phyloP scores from a whole-genome alignment of 1,140 invertebrate genomes.

The Idris sp. region DNA sequence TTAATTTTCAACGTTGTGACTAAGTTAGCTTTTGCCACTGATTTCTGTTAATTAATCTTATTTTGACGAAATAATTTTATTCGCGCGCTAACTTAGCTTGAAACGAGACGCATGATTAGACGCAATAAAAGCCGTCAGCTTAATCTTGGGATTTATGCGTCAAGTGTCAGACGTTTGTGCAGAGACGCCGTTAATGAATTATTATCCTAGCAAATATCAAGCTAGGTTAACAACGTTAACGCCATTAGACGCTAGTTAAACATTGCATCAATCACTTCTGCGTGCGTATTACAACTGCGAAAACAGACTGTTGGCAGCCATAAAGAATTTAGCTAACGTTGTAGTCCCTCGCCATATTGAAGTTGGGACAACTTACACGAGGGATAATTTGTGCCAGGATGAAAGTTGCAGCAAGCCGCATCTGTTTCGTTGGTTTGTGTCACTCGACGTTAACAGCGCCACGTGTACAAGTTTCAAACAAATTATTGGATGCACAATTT shows the following conservation, averaged over 20 bases:
- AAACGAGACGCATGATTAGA: slow-evolving; percentile 3
- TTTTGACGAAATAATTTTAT: too few species aligned
- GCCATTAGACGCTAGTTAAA: slow-evolving; percentile 50
- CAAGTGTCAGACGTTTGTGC: slow-evolving; percentile 20
- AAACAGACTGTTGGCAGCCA: slow-evolving; percentile 15
- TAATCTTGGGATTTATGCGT: slow-evolving; percentile 21
- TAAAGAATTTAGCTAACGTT: slow-evolving; percentile 43
- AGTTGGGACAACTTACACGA: slow-evolving; percentile 45
- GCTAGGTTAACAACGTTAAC: slow-evolving; percentile 28
- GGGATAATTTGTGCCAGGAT: slow-evolving; percentile 45
- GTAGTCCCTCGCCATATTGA: slow-evolving; percentile 41
- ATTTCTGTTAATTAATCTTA: not conserved
- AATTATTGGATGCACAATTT: slow-evolving; percentile 36
- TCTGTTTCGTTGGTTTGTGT: slow-evolving; percentile 55
- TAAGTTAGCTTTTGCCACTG: too few species aligned
- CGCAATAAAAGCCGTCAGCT: not conserved
- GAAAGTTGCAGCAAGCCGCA: slow-evolving; percentile 50
- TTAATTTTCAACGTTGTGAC: not conserved
- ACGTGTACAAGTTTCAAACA: slow-evolving; percentile 39
- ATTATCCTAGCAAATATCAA: slow-evolving; percentile 53
- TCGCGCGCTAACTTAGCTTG: not conserved
- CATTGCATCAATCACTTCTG: slow-evolving; percentile 52
- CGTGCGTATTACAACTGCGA: slow-evolving; percentile 14
- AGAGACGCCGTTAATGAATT: slow-evolving; percentile 48
- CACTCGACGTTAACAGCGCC: slow-evolving; percentile 38